A percentile compares a stretch with the other conserved stretches of the same genome.
Evolutionary conservation across 2,113 vertebrate genomes (phyloP).

Genomic region (Sapajus apella): DNA sequence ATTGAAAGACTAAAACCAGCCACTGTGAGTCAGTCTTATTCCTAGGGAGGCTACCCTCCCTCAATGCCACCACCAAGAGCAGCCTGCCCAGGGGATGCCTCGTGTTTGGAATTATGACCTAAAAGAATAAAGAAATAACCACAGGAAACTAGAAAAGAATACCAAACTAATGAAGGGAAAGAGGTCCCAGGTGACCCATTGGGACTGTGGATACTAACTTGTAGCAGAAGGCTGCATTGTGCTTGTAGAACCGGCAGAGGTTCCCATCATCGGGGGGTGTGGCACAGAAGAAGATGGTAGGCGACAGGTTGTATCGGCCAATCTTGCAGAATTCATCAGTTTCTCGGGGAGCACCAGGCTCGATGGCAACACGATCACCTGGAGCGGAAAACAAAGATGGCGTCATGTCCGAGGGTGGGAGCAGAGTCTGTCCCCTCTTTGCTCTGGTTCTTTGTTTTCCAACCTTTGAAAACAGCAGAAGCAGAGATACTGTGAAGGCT

Average conservation of each 20-base stretch:
- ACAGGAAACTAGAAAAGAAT: not conserved
- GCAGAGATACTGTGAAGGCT: not conserved
- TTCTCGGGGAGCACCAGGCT: constrained; percentile 93
- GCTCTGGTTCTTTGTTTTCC: not conserved
- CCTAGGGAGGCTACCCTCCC: not conserved
- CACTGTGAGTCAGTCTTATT: not conserved
- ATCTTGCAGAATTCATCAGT: constrained; percentile 93
- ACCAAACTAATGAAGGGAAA: not conserved
- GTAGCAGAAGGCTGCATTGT: constrained; percentile 95
- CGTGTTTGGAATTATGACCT: not conserved
- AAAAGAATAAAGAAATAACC: not conserved
- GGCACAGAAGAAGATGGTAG: constrained; percentile 95
- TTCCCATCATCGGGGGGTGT: constrained; percentile 96
- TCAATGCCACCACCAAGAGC: not conserved
- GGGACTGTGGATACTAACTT: constrained; percentile 87
- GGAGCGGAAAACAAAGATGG: not conserved
- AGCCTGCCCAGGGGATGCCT: not conserved
- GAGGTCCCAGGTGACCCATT: not conserved
- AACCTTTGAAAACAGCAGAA: not conserved
- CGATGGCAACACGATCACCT: constrained; percentile 97
- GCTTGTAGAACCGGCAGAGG: constrained; percentile 93
- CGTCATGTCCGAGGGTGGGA: not conserved
- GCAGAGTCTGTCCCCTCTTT: not conserved
- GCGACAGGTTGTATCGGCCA: constrained; percentile 95
- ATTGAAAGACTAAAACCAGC: not conserved